phyloP scores from a whole-genome alignment of 2,888 invertebrate species.

The Pimpla rufipes region DNA sequence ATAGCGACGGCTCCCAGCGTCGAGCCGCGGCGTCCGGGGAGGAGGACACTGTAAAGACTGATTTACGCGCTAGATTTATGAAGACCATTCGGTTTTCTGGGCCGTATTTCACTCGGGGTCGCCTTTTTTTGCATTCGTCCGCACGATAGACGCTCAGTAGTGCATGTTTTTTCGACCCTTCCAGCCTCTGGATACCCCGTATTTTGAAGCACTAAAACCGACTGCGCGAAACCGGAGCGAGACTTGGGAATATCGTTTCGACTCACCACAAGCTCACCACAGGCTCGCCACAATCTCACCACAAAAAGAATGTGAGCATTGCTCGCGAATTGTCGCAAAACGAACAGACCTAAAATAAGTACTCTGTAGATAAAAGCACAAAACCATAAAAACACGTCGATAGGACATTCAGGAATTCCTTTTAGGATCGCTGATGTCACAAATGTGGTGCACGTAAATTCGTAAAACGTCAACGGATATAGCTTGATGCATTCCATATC shows the following conservation, averaged over 20 bases:
- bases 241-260: conserved; percentile 62
- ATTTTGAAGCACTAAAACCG: conserved; percentile 30
- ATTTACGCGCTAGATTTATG: conserved; percentile 84
- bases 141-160: conserved; percentile 55
- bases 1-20: conserved; percentile 62
- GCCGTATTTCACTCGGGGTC: conserved; percentile 79
- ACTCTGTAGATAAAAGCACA: no score
- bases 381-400: no score
- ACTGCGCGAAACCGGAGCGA: conserved; percentile 33
- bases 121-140: conserved; percentile 51
- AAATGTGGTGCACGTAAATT: no score
- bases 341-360: no score
- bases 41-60: conserved; percentile 82
- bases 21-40: conserved; percentile 49
- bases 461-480: no score
- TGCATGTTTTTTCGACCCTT: conserved; percentile 40
- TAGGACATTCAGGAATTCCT: no score
- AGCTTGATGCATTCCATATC: not conserved
- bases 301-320: no score
- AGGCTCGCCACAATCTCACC: no score
- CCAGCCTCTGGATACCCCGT: conserved; percentile 34
- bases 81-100: conserved; percentile 82
- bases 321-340: conserved; percentile 1
- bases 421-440: not conserved
- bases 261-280: conserved; percentile 53